Percentiles rank a stretch among this genome's conserved stretches.
Conservation (phyloP, 2,113 vertebrate genomes). For the Sylvietta virens region DNA sequence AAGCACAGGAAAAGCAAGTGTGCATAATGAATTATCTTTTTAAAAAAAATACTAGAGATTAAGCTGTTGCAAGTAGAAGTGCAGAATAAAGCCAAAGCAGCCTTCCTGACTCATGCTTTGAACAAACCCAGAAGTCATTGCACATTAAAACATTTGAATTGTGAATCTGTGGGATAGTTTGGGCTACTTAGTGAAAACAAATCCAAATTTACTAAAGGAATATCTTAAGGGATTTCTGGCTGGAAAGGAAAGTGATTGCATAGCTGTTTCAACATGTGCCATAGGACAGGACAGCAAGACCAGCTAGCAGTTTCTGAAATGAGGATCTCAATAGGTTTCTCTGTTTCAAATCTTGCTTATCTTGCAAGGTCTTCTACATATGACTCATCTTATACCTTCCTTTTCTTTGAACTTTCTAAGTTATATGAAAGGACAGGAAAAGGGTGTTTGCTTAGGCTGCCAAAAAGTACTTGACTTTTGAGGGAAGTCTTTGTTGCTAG, state of each 20-base stretch:
- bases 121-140: not conserved
- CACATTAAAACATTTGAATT: not conserved
- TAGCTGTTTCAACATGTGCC: not conserved
- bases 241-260: fast-evolving
- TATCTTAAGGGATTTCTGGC: not conserved
- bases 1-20: not conserved
- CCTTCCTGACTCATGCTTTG: not conserved
- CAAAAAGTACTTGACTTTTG: not conserved
- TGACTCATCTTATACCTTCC: not conserved
- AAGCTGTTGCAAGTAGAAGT: not conserved
- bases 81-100: not conserved
- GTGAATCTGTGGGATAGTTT: not conserved
- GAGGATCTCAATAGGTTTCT: not conserved
- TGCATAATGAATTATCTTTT: not conserved
- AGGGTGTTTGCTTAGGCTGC: not conserved
- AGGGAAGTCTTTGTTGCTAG: not conserved
- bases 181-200: not conserved
- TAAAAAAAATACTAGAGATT: not conserved
- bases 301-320: not conserved
- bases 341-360: not conserved
- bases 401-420: not conserved
- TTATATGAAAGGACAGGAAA: not conserved
- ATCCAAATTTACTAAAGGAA: not conserved
- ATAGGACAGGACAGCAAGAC: not conserved
- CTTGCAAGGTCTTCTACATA: not conserved